Evolutionary conservation across 2,888 invertebrate species (phyloP).

Genomic region (Harpalus rufipes): DNA sequence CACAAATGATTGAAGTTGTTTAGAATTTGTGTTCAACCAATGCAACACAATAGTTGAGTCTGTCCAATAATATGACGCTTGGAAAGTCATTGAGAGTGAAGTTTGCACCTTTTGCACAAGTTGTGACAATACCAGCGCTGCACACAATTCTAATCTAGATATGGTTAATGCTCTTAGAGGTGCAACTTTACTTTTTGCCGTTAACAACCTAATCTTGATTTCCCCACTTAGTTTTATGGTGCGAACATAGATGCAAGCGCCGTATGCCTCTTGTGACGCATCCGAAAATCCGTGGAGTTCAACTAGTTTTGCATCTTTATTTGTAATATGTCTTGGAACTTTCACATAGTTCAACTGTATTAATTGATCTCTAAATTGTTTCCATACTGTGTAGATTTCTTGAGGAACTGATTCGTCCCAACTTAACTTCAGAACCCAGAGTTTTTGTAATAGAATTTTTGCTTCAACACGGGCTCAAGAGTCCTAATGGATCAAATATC

Average conservation of each 20-base stretch:
- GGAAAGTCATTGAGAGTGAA: neutral
- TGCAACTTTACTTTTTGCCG: constrained; percentile 55
- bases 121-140: constrained; percentile 23
- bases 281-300: too few species aligned
- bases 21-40: constrained; percentile 26
- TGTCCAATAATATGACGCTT: constrained; percentile 16
- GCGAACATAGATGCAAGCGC: too few species aligned
- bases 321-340: constrained; percentile 39
- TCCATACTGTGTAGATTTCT: constrained; percentile 54
- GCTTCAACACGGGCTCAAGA: constrained; percentile 40
- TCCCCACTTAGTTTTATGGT: too few species aligned
- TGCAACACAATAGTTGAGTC: constrained; percentile 44
- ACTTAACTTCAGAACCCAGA: constrained; percentile 50
- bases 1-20: constrained; percentile 41
- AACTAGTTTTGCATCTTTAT: neutral
- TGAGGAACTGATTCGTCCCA: constrained; percentile 63
- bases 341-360: constrained; percentile 33
- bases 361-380: constrained; percentile 26
- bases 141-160: constrained; percentile 52
- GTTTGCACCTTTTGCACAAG: constrained; percentile 17
- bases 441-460: constrained; percentile 58
- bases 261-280: too few species aligned
- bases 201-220: constrained; percentile 49
- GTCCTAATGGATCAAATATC: too few species aligned
- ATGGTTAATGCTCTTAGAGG: constrained; percentile 40